phyloP scores from a whole-genome alignment of 2,113 vertebrate genomes.

The Microcebus lehilahytsara region DNA sequence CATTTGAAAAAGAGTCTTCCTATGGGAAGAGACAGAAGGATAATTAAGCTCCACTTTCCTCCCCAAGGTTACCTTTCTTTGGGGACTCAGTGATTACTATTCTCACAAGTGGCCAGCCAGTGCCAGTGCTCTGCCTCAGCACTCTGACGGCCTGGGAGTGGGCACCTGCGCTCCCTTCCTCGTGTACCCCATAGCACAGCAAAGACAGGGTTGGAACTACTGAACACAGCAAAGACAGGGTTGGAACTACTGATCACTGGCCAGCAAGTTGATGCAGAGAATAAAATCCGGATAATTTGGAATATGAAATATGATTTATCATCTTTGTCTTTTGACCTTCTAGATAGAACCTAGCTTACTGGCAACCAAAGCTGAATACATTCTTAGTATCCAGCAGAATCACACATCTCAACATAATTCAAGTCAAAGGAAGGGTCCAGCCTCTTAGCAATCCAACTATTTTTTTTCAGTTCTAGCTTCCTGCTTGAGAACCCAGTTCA shows the following conservation, averaged over 20 bases:
- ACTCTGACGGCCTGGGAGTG: neutral
- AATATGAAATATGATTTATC: neutral
- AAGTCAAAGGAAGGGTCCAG: neutral
- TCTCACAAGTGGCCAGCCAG: neutral
- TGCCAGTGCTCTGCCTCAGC: accelerated
- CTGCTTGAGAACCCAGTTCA: neutral
- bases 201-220: neutral
- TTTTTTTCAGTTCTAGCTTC: neutral
- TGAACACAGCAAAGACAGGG: neutral
- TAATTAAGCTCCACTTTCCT: neutral
- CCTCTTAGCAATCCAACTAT: no score
- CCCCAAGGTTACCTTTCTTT: neutral
- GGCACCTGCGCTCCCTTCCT: neutral
- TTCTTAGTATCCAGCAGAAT: neutral
- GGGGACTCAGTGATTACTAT: neutral
- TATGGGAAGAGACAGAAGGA: neutral
- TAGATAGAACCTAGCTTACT: neutral
- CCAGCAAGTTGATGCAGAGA: neutral
- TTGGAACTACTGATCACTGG: neutral
- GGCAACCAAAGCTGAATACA: neutral
- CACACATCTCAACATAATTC: neutral
- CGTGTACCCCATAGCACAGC: neutral
- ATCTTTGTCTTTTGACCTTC: neutral
- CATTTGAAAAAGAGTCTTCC: neutral
- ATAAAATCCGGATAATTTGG: neutral